Evolutionary conservation across 2,797 vertebrate genomes (phyloP).

Genomic region (Meda fulgida): DNA sequence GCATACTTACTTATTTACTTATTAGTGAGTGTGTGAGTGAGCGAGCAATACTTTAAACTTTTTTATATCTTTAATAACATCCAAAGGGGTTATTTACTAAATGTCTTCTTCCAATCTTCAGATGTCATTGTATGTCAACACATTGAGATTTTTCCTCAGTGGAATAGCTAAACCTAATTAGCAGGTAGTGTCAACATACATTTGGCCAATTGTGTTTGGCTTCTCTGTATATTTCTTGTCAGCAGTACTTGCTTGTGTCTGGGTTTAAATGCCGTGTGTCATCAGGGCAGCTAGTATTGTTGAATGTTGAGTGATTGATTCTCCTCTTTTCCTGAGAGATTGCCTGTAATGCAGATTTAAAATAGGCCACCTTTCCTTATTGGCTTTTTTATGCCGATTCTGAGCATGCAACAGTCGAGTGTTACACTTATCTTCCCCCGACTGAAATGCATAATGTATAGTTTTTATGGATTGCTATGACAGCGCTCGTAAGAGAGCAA

Average conservation of each 20-base stretch:
- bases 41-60: neutral
- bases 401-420: conserved; percentile 24
- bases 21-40: too few relatives aligned
- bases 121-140: neutral
- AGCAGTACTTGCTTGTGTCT: conserved; percentile 18
- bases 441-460: conserved; percentile 45
- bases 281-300: conserved; percentile 46
- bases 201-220: neutral
- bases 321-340: conserved; percentile 35
- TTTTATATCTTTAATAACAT: neutral
- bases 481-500: conserved; percentile 43
- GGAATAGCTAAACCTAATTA: conserved; percentile 17
- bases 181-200: neutral
- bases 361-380: conserved; percentile 49
- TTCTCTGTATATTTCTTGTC: conserved; percentile 21
- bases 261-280: conserved; percentile 46
- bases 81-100: neutral
- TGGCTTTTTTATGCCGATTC: conserved; percentile 33
- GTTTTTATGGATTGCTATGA: conserved; percentile 53
- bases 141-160: neutral
- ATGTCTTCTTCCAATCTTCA: conserved; percentile 10
- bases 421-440: conserved; percentile 25
- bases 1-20: too few relatives aligned
- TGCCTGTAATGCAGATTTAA: conserved; percentile 39
- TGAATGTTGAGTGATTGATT: conserved; percentile 53